phyloP scores from a whole-genome alignment of 2,113 vertebrate species.

The Ammodytes dubius region DNA sequence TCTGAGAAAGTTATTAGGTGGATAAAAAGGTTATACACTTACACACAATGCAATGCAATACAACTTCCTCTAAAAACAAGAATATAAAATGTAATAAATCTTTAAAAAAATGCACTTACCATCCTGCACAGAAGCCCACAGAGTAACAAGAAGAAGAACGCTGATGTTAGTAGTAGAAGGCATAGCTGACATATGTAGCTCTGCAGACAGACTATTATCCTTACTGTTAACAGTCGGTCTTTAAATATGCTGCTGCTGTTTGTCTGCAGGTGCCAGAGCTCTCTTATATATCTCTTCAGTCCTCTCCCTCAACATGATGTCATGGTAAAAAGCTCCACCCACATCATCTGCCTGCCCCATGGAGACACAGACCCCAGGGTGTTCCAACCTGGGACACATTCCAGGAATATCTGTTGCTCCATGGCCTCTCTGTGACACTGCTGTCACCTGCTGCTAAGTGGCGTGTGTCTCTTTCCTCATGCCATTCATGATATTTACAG shows the following conservation, averaged over 20 bases:
- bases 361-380: conserved; percentile 53
- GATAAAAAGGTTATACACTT: not conserved
- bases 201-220: conserved; percentile 29
- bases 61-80: not conserved
- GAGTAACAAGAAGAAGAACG: conserved; percentile 70
- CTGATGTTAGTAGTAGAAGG: conserved; percentile 48
- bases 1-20: not conserved
- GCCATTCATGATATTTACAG: not conserved
- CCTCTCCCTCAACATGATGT: conserved; percentile 60
- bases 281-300: conserved; percentile 51
- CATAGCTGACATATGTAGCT: conserved; percentile 28
- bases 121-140: conserved; percentile 72
- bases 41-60: too few species aligned
- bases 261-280: conserved; percentile 73
- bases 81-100: not conserved
- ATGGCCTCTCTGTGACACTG: not conserved
- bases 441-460: conserved; percentile 18
- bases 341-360: conserved; percentile 3
- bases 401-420: conserved; percentile 61
- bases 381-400: conserved; percentile 63
- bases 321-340: conserved; percentile 64
- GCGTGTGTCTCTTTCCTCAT: not conserved
- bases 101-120: conserved; percentile 60
- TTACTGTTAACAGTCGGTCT: conserved; percentile 2
- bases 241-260: conserved; percentile 38